phyloP scores from a whole-genome alignment of 1,140 invertebrate genomes.

The Lucilia cuprina region DNA sequence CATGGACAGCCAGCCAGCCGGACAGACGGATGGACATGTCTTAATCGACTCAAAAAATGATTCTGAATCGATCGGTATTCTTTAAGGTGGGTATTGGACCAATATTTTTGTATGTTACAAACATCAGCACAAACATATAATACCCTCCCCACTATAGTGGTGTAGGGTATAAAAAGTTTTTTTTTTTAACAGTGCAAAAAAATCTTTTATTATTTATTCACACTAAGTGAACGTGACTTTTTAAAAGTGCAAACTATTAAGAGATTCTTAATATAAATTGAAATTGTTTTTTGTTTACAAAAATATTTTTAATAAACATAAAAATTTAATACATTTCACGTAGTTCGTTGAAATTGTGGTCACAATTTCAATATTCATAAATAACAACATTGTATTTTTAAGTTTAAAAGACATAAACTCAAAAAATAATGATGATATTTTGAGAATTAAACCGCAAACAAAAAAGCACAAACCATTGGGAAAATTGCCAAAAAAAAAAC shows the following conservation, averaged over 20 bases:
- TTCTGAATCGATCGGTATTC: too few species aligned
- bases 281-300: background rate
- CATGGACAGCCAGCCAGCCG: too few species aligned
- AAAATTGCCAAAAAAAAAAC: constrained; percentile 1
- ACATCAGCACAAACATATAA: too few species aligned
- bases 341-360: background rate
- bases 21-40: too few species aligned
- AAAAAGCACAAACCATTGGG: background rate
- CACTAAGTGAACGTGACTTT: background rate
- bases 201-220: too few species aligned
- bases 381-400: background rate
- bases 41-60: too few species aligned
- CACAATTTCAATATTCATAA: background rate
- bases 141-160: too few species aligned
- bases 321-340: background rate
- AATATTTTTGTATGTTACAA: too few species aligned
- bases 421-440: background rate
- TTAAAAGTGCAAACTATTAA: background rate
- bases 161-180: too few species aligned
- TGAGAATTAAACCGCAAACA: background rate
- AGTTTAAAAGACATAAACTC: background rate
- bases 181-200: too few species aligned
- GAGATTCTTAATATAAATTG: background rate
- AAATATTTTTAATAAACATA: background rate
- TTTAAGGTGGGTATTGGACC: too few species aligned